Percentiles rank a stretch among this genome's conserved stretches.
Evolutionary conservation across 1,140 invertebrate genomes (phyloP).

Genomic region (Tribolium madens): DNA sequence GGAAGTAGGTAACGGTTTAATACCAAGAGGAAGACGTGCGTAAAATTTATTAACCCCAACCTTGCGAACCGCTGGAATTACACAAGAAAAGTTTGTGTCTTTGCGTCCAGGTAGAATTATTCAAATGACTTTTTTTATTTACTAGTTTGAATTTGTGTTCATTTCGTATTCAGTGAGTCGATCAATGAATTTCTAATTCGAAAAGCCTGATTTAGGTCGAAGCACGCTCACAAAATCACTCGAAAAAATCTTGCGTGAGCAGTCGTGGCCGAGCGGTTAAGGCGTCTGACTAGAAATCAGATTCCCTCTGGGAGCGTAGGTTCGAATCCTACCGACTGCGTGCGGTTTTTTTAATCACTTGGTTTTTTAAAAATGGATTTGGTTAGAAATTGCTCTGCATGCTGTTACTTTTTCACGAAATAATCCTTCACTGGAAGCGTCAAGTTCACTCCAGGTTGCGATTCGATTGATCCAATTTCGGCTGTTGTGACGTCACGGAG

Average conservation of each 20-base stretch:
- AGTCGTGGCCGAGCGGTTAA: constrained; percentile 67
- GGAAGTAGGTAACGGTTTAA: constrained; percentile 33
- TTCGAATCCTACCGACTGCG: constrained; percentile 86
- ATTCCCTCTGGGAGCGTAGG: constrained; percentile 79
- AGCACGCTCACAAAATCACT: neutral
- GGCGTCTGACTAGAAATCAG: constrained; percentile 64
- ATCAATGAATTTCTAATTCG: neutral
- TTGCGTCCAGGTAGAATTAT: neutral
- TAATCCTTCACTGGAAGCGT: neutral
- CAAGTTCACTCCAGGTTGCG: no score
- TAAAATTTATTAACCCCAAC: constrained; percentile 33
- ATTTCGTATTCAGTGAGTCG: neutral
- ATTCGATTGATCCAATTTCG: constrained; percentile 6
- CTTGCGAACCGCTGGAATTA: neutral
- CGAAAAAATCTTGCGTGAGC: neutral
- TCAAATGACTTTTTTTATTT: neutral
- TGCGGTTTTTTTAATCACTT: neutral
- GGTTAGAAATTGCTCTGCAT: neutral
- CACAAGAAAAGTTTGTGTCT: constrained; percentile 5
- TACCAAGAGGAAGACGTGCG: constrained; percentile 20
- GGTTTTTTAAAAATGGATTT: constrained; percentile 6
- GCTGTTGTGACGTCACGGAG: constrained; percentile 18
- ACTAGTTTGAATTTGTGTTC: constrained; percentile 4
- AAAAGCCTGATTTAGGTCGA: neutral
- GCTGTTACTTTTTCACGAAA: neutral